Base-by-base conservation (phyloP, 92 coral and sea anemone genomes). In the Porites evermanni region DNA sequence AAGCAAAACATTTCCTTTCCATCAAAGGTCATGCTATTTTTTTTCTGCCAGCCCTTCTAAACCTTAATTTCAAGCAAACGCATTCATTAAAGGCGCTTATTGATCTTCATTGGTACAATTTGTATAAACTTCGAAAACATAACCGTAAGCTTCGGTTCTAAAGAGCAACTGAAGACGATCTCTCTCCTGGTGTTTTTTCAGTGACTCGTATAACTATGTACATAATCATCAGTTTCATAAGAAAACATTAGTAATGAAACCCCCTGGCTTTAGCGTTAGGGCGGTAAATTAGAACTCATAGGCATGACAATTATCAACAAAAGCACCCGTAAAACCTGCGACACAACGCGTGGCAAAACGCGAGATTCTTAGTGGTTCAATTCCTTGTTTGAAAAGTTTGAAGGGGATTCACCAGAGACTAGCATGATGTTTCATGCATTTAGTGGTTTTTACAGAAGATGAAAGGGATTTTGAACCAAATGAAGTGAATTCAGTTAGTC, bases 281-380 rank as follows among this genome's bases (percentile, higher is more conserved):
- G 47, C 47, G 47, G 47, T 38, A 38, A 38, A 38, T 38, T 38
- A 4, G 54, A 54, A n/a, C 16, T 13, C 54, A 51, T 66, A 44
- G 18, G 52, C 24, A 12, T 53, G 75, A 69, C 77, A 80, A 17
- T 74, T 32, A 54, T 53, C 61, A 80, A 53, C 10, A 32, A 16
- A 29, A 53, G 17, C 24, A 80, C 85, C 85, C 56, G 77, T 54
- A 53, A n/a, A 44, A 80, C 85, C 85, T 53, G 85, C 12, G 8
- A 68, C 29, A 24, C 5, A 18, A 16, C 75, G 64, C 53, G 53
- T 80, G 76, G 51, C 77, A 80, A 69, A 19, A 47, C 6, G 9
- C 51, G 9, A 6, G 63, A 67, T 17, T 32, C 44, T 19, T 13
- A 44, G 72, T 21, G 44, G 38, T 24, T 67, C 24, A 7, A 23